These are phyloP conservation scores for Euphonia xanthogaster DNA, from an alignment of 2,797 vertebrate genomes.

Conservation along the genomic window DNA sequence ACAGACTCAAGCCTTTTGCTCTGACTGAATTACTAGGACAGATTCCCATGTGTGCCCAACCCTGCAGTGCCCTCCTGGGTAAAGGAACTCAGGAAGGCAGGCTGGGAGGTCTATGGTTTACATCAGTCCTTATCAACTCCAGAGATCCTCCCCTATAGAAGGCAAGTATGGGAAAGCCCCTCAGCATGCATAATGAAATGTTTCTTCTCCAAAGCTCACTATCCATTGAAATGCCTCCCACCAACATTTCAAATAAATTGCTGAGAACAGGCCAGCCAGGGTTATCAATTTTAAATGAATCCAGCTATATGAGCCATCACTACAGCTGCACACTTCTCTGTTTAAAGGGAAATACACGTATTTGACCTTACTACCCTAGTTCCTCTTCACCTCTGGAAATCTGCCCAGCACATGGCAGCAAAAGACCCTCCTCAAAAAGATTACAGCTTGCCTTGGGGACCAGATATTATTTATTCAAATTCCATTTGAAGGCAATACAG, in stretches of 20 bases:
- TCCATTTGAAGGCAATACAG: neutral
- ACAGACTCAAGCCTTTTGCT: too few relatives aligned
- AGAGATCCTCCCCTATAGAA: neutral
- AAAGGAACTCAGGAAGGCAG: neutral
- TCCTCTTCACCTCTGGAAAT: neutral
- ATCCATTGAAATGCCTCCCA: neutral
- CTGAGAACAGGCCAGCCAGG: neutral
- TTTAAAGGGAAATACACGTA: neutral
- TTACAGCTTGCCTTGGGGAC: neutral
- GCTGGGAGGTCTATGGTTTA: neutral
- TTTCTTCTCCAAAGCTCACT: neutral
- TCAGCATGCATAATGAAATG: neutral
- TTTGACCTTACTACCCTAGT: neutral
- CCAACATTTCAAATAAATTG: neutral
- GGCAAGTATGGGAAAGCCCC: neutral
- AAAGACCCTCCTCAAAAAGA: neutral
- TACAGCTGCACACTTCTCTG: neutral
- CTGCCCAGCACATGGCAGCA: neutral
- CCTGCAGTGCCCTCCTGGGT: accelerated
- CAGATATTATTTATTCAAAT: neutral
- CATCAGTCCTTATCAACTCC: neutral
- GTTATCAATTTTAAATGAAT: neutral
- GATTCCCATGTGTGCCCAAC: neutral
- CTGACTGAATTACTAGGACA: too few relatives aligned
- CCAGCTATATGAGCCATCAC: neutral